A percentile compares a stretch with the other conserved stretches of the same genome.
Evolutionary conservation across 2,113 vertebrate genomes (phyloP).

Genomic region (Tychaedon coryphoeus): DNA sequence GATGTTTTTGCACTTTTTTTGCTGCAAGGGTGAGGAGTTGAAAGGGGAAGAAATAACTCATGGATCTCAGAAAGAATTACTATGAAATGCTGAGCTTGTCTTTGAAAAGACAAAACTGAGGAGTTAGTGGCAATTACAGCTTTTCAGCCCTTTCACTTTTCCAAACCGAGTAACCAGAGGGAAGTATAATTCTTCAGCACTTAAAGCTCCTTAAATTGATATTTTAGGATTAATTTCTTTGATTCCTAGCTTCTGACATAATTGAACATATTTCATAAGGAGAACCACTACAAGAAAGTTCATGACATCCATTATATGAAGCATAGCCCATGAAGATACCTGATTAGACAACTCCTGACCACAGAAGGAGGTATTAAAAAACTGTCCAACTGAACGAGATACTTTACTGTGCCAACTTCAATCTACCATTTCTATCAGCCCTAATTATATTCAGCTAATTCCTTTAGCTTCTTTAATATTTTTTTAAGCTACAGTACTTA

Average conservation of each 20-base stretch:
- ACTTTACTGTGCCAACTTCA: constrained; percentile 39
- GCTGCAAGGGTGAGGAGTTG: not conserved
- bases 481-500: constrained; percentile 59
- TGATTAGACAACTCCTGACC: not conserved
- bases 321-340: not conserved
- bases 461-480: constrained; percentile 68
- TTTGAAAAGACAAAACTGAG: not conserved
- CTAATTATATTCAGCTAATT: constrained; percentile 72
- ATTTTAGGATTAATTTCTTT: constrained; percentile 35
- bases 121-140: not conserved
- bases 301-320: not conserved
- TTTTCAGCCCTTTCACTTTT: not conserved
- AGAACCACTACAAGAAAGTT: not conserved
- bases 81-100: not conserved
- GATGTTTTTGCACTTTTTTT: not conserved
- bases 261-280: not conserved
- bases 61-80: not conserved
- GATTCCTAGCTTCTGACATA: not conserved
- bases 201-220: not conserved
- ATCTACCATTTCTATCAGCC: constrained; percentile 39
- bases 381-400: not conserved
- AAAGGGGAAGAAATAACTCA: not conserved
- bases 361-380: constrained; percentile 11
- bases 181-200: not conserved
- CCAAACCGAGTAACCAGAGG: not conserved